phyloP scores from a whole-genome alignment of 2,888 invertebrate genomes.

The Eulithis prunata region DNA sequence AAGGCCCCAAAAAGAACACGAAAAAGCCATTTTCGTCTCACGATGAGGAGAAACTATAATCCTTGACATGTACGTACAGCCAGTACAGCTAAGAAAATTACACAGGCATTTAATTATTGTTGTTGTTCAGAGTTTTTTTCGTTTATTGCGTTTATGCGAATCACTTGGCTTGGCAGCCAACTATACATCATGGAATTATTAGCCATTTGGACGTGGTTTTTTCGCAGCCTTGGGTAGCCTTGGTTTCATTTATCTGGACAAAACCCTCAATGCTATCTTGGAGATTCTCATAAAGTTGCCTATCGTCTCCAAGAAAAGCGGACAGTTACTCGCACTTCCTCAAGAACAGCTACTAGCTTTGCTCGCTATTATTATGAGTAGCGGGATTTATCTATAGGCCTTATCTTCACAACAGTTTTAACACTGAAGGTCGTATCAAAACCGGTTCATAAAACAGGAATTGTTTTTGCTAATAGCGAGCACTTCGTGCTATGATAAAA shows the following conservation, averaged over 20 bases:
- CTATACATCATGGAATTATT: slow-evolving; percentile 32
- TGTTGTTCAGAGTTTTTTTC: slow-evolving; percentile 38
- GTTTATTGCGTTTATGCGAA: slow-evolving; percentile 40
- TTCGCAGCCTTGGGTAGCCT: slow-evolving; percentile 12
- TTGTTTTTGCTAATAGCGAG: slow-evolving; percentile 53
- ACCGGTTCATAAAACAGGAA: slow-evolving; percentile 63
- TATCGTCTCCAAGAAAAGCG: slow-evolving; percentile 5
- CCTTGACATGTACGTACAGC: slow-evolving; percentile 45
- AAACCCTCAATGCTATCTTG: slow-evolving; percentile 10
- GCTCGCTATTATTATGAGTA: slow-evolving; percentile 36
- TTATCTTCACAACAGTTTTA: slow-evolving; percentile 32
- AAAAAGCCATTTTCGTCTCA: slow-evolving; percentile 53
- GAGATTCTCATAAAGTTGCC: slow-evolving; percentile 11
- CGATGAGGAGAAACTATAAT: slow-evolving; percentile 47
- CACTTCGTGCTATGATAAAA: slow-evolving; percentile 55
- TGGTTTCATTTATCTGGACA: slow-evolving; percentile 8
- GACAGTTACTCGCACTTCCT: slow-evolving; percentile 17
- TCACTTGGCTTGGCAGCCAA: slow-evolving; percentile 23
- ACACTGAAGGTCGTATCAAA: slow-evolving; percentile 60
- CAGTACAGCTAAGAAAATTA: slow-evolving; percentile 43
- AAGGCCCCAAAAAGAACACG: slow-evolving; percentile 56
- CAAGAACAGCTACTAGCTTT: slow-evolving; percentile 19
- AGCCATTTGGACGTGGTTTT: slow-evolving; percentile 23
- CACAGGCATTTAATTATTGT: slow-evolving; percentile 39
- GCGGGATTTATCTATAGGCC: slow-evolving; percentile 46